Evolutionary conservation across 1,140 invertebrate species (phyloP), one percentile per base, ranked within the genome.

Genomic region (Drosophila triauraria): DNA sequence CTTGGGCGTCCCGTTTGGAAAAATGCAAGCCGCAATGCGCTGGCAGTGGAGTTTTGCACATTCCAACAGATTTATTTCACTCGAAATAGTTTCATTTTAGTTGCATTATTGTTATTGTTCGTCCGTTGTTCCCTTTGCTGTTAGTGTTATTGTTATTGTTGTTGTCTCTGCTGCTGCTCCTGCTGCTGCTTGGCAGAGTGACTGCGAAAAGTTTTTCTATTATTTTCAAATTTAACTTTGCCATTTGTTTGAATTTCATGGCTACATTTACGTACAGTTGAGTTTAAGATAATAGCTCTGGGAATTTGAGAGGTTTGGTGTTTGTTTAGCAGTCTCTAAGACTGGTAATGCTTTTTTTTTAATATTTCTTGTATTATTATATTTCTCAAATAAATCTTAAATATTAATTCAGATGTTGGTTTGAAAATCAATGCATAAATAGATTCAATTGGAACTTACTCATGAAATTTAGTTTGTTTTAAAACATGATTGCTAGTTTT

Each of bases 201-300:
- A 88, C 74, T 84, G 84, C 80, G 62, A 65, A 88, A 90, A 90
- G 85, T 90, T 90, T 90, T 90, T 90, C 85, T 90, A 90, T 90
- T 90, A 90, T 90, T 90, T 90, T 90, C 85, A 90, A 90, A 90
- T 90, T 90, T 90, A 90, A 90, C 85, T 90, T 90, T 90, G 78
- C 85, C 85, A 90, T 90, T 90, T 90, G 85, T 90, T 90, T 90
- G 80, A 84, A 84, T 88, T 90, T 88, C 85, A 69, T 71, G 76
- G 59, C 67, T 76, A 67, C 71, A 62, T 59, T 56, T 64, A 64
- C 13, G 58, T n/a, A 65, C 62, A 65, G 57, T 61, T 17, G 6
- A 15, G 40, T 4, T 23, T n/a, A 43, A 7, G 12, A 32, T 12
- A 44, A 25, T 25, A 57, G 54, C 15, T 7, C 23, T 2, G 35